Conservation (phyloP, 2,888 invertebrate genomes). For the Cryptocheilus praepositus region DNA sequence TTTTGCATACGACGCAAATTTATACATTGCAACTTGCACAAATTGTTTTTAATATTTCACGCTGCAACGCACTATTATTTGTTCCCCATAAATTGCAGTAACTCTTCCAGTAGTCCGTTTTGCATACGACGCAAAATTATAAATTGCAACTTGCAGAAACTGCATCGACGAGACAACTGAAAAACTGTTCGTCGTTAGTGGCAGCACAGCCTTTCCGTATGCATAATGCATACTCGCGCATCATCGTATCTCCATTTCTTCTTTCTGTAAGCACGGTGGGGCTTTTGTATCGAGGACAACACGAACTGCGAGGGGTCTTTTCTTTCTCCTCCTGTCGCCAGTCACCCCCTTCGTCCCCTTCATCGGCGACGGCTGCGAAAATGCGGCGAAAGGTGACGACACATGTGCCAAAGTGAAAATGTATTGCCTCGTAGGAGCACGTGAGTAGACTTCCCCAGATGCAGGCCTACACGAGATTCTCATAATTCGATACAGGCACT, state of each 20-base stretch:
- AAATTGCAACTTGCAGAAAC: too few species aligned
- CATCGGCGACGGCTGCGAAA: conserved; percentile 53
- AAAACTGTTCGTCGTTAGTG: conserved; percentile 55
- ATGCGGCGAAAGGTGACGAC: conserved; percentile 66
- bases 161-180: conserved; percentile 2
- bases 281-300: conserved; percentile 61
- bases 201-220: conserved; percentile 43
- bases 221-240: conserved; percentile 71
- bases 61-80: too few species aligned
- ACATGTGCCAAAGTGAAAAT: conserved; percentile 75
- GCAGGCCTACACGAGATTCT: conserved; percentile 61
- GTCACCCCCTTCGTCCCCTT: conserved; percentile 22
- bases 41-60: too few species aligned
- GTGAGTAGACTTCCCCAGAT: conserved; percentile 62
- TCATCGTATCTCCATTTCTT: conserved; percentile 74
- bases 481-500: conserved; percentile 65
- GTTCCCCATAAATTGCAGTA: too few species aligned
- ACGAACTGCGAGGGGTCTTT: conserved; percentile 41
- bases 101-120: too few species aligned
- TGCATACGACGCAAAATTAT: too few species aligned
- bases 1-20: too few species aligned
- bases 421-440: conserved; percentile 65
- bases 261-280: conserved; percentile 51
- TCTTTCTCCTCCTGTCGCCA: conserved; percentile 22
- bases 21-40: too few species aligned